Conservation (phyloP, 2,888 invertebrate species). For the Acrobasis consociella region DNA sequence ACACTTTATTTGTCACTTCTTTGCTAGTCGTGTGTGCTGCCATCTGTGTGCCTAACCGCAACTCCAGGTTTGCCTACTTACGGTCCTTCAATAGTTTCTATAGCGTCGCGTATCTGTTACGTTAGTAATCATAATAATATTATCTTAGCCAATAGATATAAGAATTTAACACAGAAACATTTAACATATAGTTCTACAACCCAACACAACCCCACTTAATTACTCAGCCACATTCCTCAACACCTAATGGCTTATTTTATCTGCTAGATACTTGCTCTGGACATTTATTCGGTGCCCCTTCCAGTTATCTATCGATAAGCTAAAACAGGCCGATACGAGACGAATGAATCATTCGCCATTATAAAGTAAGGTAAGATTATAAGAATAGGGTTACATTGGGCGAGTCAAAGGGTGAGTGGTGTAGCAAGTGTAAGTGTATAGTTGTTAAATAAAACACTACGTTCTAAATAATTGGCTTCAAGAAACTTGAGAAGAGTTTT, state of each 20-base stretch:
- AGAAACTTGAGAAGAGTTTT: no score
- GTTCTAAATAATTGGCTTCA: no score
- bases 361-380: conserved; percentile 31
- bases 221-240: conserved; percentile 34
- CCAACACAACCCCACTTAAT: conserved; percentile 16
- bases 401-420: neutral
- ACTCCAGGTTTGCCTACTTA: no score
- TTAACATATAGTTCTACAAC: conserved; percentile 5
- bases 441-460: no score
- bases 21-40: no score
- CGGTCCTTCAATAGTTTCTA: no score
- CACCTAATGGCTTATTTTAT: conserved; percentile 47
- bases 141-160: no score
- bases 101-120: no score
- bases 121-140: no score
- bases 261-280: conserved; percentile 43
- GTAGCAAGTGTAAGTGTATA: neutral
- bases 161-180: no score
- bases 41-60: no score
- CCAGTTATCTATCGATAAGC: conserved; percentile 61
- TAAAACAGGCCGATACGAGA: conserved; percentile 65
- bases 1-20: no score
- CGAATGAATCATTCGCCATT: conserved; percentile 66
- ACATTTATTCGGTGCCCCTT: conserved; percentile 58
- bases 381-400: neutral